phyloP scores from a whole-genome alignment of 35 echinoderm and acorn worm species.

The Lytechinus variegatus region DNA sequence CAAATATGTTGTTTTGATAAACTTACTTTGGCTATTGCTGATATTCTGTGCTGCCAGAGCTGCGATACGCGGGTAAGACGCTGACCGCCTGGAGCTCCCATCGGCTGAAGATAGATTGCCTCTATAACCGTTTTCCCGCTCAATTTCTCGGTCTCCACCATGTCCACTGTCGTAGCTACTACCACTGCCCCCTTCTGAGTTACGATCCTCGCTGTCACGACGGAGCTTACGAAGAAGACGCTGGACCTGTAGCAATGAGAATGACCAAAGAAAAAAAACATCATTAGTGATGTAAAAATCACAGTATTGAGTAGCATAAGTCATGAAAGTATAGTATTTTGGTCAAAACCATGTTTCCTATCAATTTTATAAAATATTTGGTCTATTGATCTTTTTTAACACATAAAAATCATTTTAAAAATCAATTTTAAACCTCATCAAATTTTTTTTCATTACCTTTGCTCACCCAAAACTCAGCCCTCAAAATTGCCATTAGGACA shows the following conservation, averaged over 20 bases:
- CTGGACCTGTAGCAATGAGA: conserved; percentile 60
- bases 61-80: conserved; percentile 53
- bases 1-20: too few relatives aligned
- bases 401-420: too few relatives aligned
- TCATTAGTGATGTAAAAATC: background rate
- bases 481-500: too few relatives aligned
- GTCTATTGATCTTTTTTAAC: too few relatives aligned
- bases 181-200: conserved; percentile 63
- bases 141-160: conserved; percentile 72
- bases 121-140: conserved; percentile 49
- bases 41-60: conserved; percentile 41
- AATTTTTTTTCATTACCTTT: too few relatives aligned
- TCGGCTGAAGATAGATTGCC: background rate
- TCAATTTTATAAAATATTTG: too few relatives aligned
- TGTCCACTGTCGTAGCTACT: conserved; percentile 92
- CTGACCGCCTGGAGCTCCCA: conserved; percentile 30
- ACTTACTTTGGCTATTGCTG: conserved; percentile 5
- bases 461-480: too few relatives aligned
- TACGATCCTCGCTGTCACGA: conserved; percentile 57
- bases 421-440: too few relatives aligned
- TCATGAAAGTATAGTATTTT: too few relatives aligned
- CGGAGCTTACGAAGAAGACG: conserved; percentile 69
- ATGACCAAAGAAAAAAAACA: background rate
- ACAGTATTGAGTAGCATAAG: too few relatives aligned
- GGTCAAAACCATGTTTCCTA: too few relatives aligned